A percentile compares a stretch with the other conserved stretches of the same genome.
phyloP scores from a whole-genome alignment of 2,113 vertebrate genomes.

The Nasalis larvatus region DNA sequence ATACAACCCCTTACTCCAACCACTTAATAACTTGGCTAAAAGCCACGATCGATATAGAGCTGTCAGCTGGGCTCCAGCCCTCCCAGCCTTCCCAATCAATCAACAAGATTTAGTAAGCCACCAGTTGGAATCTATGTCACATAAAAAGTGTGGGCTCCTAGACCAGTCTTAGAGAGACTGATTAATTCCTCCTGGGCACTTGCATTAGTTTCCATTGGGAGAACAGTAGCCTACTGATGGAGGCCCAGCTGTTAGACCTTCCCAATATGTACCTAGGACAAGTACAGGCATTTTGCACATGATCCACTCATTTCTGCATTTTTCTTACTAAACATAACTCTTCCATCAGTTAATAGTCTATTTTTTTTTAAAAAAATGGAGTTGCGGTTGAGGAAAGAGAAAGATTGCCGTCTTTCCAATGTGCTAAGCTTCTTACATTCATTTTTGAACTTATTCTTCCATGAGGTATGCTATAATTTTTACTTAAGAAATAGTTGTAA shows the following conservation, averaged over 20 bases:
- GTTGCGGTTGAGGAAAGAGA: neutral
- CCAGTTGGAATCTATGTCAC: slow-evolving; percentile 58
- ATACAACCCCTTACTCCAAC: slow-evolving; percentile 52
- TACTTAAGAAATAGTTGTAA: neutral
- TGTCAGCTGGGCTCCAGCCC: slow-evolving; percentile 49
- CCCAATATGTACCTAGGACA: neutral
- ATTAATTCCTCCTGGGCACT: slow-evolving; percentile 59
- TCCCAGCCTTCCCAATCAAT: slow-evolving; percentile 53
- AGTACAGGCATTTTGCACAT: neutral
- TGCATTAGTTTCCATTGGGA: slow-evolving; percentile 63
- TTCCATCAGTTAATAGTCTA: neutral
- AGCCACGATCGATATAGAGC: slow-evolving; percentile 70
- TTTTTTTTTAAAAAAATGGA: neutral
- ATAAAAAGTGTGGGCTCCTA: slow-evolving; percentile 61
- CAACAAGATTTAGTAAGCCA: slow-evolving; percentile 70
- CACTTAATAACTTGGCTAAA: slow-evolving; percentile 75
- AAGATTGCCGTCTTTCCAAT: neutral
- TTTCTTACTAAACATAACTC: neutral
- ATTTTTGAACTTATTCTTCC: slow-evolving; percentile 3
- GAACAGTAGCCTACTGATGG: slow-evolving; percentile 37
- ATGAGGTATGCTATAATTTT: neutral
- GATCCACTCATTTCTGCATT: neutral
- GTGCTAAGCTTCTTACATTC: neutral
- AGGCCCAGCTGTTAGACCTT: slow-evolving; percentile 41
- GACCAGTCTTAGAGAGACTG: slow-evolving; percentile 43